Conservation (phyloP, 1,140 invertebrate species). For the Bicyclus anynana region DNA sequence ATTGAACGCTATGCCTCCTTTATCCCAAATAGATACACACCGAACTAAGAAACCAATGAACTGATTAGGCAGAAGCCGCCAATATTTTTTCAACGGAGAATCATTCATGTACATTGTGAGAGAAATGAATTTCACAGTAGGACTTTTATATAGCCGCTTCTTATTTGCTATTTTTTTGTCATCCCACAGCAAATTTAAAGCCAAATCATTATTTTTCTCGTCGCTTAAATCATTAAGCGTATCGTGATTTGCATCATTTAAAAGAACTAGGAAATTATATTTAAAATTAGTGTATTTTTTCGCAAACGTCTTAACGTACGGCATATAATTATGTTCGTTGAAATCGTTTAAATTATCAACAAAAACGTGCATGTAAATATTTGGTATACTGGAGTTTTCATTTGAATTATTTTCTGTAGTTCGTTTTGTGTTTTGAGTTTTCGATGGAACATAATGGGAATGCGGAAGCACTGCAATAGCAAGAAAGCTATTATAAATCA, state of each 20-base stretch:
- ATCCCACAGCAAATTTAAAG: conserved; percentile 42
- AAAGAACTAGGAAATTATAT: conserved; percentile 45
- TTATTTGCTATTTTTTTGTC: conserved; percentile 21
- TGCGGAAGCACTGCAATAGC: conserved; percentile 40
- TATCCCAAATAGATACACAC: conserved; percentile 61
- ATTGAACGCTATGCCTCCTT: conserved; percentile 59
- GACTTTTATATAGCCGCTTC: conserved; percentile 28
- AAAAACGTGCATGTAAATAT: conserved; percentile 58
- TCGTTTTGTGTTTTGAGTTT: conserved; percentile 13
- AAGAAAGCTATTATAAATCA: conserved; percentile 57
- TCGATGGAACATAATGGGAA: conserved; percentile 24
- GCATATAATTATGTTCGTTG: conserved; percentile 38
- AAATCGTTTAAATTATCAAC: conserved; percentile 31
- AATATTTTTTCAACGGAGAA: conserved; percentile 49
- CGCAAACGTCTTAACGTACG: conserved; percentile 41
- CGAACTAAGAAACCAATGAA: conserved; percentile 54
- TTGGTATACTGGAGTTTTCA: conserved; percentile 18
- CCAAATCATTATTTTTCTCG: conserved; percentile 51
- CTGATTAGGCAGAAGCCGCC: conserved; percentile 42
- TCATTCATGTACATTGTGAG: conserved; percentile 44
- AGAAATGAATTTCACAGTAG: conserved; percentile 37
- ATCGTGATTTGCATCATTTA: conserved; percentile 39
- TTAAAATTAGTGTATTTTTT: conserved; percentile 43
- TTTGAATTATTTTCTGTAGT: conserved; percentile 5
- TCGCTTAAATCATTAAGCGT: conserved; percentile 29